Conservation (phyloP, 1,140 invertebrate species). For the Meloidogyne chitwoodi region DNA sequence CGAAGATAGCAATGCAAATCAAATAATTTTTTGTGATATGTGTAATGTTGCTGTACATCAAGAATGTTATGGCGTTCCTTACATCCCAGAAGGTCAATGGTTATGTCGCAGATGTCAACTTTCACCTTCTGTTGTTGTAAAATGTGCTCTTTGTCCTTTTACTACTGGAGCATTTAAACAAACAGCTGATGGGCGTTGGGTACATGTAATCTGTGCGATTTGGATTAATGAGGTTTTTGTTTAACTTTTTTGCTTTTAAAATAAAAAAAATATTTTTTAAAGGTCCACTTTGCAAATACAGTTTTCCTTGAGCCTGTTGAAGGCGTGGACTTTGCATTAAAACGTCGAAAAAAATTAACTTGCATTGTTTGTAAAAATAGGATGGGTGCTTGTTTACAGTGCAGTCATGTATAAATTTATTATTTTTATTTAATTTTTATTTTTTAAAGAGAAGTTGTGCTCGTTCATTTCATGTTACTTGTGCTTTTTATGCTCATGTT, state of each 20-base stretch:
- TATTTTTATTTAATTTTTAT: not conserved
- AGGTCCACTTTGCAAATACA: conserved; percentile 47
- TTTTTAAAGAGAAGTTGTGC: conserved; percentile 31
- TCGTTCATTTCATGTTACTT: conserved; percentile 40
- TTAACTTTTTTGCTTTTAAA: not conserved
- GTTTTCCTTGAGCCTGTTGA: conserved; percentile 78
- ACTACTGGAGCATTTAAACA: conserved; percentile 97
- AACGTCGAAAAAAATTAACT: conserved; percentile 85
- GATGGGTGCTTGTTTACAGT: conserved; percentile 93
- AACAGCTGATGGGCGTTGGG: conserved; percentile 90
- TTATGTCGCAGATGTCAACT: conserved; percentile 87
- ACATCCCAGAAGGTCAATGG: conserved; percentile 98
- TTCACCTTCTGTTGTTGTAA: conserved; percentile 87
- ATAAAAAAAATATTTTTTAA: not conserved
- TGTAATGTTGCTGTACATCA: conserved; percentile 54
- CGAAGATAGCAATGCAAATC: conserved; percentile 92
- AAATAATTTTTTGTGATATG: conserved; percentile 91
- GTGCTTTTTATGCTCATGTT: conserved; percentile 36
- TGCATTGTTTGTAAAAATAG: conserved; percentile 95
- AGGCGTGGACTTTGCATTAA: conserved; percentile 88
- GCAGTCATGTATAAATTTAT: conserved; percentile 60
- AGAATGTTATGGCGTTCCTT: conserved; percentile 97
- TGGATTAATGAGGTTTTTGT: conserved; percentile 83
- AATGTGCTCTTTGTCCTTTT: conserved; percentile 94
- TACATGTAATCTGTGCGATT: conserved; percentile 93